phyloP scores from a whole-genome alignment of 92 coral and sea anemone species.

The Virgularia gustaviana region DNA sequence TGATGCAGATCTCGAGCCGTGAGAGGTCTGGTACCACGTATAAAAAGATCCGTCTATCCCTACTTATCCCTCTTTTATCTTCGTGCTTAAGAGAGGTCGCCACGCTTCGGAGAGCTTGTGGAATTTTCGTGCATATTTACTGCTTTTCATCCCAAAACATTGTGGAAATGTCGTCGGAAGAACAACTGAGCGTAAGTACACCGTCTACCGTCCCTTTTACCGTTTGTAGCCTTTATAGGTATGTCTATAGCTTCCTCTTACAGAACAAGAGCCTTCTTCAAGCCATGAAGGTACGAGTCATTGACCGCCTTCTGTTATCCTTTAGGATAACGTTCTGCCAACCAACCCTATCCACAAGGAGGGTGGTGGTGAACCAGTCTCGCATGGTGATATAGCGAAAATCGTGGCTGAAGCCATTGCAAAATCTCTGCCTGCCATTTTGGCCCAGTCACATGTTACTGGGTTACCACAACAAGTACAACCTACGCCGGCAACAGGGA shows the following conservation, averaged over 20 bases:
- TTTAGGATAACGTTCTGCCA: background rate
- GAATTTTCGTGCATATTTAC: background rate
- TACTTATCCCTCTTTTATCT: constrained; percentile 1
- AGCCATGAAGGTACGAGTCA: constrained; percentile 30
- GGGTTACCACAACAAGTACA: background rate
- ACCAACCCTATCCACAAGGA: constrained; percentile 21
- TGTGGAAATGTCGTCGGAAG: background rate
- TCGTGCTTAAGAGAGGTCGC: constrained; percentile 20
- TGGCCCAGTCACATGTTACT: background rate
- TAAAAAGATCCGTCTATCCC: background rate
- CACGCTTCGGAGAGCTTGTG: constrained; percentile 11
- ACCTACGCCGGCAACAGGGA: background rate
- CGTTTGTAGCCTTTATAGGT: background rate
- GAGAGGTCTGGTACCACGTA: too few relatives aligned
- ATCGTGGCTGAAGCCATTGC: constrained; percentile 28
- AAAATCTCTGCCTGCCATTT: background rate
- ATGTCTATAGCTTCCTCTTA: too few relatives aligned
- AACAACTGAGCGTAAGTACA: background rate
- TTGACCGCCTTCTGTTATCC: constrained; percentile 21
- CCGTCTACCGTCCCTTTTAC: background rate
- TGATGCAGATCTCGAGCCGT: too few relatives aligned
- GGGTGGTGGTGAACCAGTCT: constrained; percentile 8
- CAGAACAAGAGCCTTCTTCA: too few relatives aligned
- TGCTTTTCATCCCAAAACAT: background rate
- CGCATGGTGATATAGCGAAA: background rate